Evolutionary conservation across 35 echinoderm and acorn worm species (phyloP).

Genomic region (Holothuria glaberrima): DNA sequence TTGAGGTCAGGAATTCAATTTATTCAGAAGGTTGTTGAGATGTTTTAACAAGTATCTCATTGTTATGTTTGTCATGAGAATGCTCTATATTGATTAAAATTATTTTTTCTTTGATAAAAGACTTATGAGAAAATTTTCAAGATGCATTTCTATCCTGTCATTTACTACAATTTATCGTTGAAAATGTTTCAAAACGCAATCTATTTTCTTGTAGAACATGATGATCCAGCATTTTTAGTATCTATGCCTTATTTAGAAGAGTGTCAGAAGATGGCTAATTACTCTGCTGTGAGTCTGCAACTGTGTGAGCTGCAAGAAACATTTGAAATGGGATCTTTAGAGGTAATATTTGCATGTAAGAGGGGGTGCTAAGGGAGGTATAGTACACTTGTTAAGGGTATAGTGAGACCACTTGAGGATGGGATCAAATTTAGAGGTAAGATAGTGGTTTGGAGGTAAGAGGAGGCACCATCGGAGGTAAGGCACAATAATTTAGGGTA

Average conservation of each 20-base stretch:
- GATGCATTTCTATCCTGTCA: too few species aligned
- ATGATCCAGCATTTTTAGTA: conserved; percentile 42
- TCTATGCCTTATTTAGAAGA: conserved; percentile 56
- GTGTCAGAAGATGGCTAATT: conserved; percentile 46
- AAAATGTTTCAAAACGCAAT: not conserved
- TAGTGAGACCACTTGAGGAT: too few species aligned
- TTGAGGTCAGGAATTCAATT: too few species aligned
- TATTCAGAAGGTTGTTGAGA: too few species aligned
- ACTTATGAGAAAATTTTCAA: not conserved
- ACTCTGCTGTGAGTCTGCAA: conserved; percentile 25
- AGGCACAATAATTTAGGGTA: too few species aligned
- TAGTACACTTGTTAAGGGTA: too few species aligned
- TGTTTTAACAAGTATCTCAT: too few species aligned
- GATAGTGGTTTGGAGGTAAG: too few species aligned
- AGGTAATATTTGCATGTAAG: not conserved
- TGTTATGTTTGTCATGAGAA: too few species aligned
- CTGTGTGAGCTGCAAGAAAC: conserved; percentile 42
- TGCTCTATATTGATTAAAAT: not conserved
- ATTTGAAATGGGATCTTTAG: conserved; percentile 33
- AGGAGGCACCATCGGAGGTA: too few species aligned
- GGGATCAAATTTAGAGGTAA: not conserved
- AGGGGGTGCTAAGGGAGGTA: too few species aligned
- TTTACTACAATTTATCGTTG: too few species aligned
- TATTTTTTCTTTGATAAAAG: not conserved
- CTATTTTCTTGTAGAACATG: conserved; percentile 25